Evolutionary conservation across 2,888 invertebrate genomes (phyloP).

Genomic region (Leptopilina drosophilae): DNA sequence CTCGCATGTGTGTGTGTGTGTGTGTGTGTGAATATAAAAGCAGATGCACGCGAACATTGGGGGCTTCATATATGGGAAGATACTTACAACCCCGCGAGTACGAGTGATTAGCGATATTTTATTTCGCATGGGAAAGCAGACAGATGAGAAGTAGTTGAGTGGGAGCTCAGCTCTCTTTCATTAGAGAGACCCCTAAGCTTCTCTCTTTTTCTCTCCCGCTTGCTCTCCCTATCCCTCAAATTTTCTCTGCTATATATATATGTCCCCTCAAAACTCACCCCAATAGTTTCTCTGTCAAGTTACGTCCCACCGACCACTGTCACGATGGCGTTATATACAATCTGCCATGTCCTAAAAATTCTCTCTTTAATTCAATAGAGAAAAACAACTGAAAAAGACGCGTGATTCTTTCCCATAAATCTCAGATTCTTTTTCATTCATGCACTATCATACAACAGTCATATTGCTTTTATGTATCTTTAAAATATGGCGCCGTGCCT

Average conservation of each 20-base stretch:
- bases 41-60: slow-evolving; percentile 55
- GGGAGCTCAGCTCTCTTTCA: slow-evolving; percentile 75
- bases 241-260: slow-evolving; percentile 31
- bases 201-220: slow-evolving; percentile 59
- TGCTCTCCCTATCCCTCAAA: slow-evolving; percentile 50
- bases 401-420: slow-evolving; percentile 5
- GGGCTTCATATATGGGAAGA: slow-evolving; percentile 55
- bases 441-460: neutral
- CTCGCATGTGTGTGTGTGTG: slow-evolving; percentile 26
- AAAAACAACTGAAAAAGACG: slow-evolving; percentile 6
- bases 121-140: slow-evolving; percentile 77
- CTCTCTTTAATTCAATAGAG: slow-evolving; percentile 19
- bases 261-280: slow-evolving; percentile 46
- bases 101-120: slow-evolving; percentile 77
- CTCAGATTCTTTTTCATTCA: slow-evolving; percentile 11
- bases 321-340: slow-evolving; percentile 70
- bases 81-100: slow-evolving; percentile 70
- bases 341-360: slow-evolving; percentile 62
- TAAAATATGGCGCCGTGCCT: slow-evolving; percentile 70
- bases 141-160: slow-evolving; percentile 77
- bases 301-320: slow-evolving; percentile 58
- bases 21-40: slow-evolving; percentile 23
- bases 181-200: slow-evolving; percentile 65
- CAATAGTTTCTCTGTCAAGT: slow-evolving; percentile 51
- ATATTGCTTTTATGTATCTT: slow-evolving; percentile 61